These are phyloP conservation scores for Timema cristinae DNA, from an alignment of 2,888 invertebrate genomes.

Conservation along the genomic window DNA sequence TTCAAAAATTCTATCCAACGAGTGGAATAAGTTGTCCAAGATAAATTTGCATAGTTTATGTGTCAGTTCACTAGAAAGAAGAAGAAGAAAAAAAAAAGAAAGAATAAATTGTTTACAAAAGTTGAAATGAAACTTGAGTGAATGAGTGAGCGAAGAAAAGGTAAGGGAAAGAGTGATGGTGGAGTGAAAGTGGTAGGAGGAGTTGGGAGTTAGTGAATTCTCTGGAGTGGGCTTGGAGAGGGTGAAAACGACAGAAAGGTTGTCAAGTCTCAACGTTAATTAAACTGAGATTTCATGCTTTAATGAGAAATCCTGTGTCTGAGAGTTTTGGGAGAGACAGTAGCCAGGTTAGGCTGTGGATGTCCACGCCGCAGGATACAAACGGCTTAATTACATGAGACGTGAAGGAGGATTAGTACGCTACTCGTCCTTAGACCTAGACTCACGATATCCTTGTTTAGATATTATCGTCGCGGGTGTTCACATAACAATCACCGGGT, in stretches of 20 bases:
- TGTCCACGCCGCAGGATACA: slow-evolving; percentile 21
- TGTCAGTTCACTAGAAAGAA: no score
- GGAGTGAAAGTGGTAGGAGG: background rate
- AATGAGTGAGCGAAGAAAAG: background rate
- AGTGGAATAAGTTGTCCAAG: no score
- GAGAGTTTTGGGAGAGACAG: background rate
- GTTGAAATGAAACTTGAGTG: slow-evolving; percentile 21
- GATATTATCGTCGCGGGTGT: no score
- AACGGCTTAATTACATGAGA: slow-evolving; percentile 24
- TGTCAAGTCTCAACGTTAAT: slow-evolving; percentile 23
- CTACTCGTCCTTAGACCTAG: no score
- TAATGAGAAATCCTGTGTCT: slow-evolving; percentile 26
- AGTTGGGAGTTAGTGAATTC: background rate
- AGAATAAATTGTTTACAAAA: slow-evolving; percentile 20
- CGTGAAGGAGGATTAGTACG: no score
- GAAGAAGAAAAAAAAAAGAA: no score
- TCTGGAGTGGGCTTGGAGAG: background rate
- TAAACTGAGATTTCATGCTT: slow-evolving; percentile 29
- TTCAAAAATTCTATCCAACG: no score
- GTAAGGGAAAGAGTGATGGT: background rate
- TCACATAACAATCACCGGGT: no score
- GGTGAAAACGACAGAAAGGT: background rate
- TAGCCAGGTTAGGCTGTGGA: background rate
- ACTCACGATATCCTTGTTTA: no score
- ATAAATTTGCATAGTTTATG: no score